Conservation (phyloP, 2,113 vertebrate genomes). For the Octodon degus region DNA sequence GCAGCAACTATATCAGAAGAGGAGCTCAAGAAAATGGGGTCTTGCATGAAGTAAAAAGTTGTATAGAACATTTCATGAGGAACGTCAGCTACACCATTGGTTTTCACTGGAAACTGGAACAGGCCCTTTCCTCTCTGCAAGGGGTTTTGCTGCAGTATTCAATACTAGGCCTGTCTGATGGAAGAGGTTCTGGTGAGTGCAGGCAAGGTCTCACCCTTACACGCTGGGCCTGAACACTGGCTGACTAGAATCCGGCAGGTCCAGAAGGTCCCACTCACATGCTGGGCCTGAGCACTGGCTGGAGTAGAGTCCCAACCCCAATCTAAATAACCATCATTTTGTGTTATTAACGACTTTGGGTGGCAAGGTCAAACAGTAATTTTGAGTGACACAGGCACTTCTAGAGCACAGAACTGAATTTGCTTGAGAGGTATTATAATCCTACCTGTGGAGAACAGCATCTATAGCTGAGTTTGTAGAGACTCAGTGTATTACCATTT, state of each 20-base stretch:
- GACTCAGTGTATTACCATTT: not conserved
- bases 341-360: not conserved
- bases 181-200: too few species aligned
- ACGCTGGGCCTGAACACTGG: too few species aligned
- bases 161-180: too few species aligned
- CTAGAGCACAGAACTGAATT: not conserved
- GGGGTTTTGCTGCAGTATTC: too few species aligned
- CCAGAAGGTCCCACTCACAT: too few species aligned
- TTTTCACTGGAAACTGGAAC: too few species aligned
- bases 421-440: not conserved
- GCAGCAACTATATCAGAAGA: not conserved
- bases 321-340: not conserved
- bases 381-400: not conserved
- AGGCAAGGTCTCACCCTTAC: too few species aligned
- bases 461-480: not conserved
- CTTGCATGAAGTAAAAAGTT: not conserved
- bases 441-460: not conserved
- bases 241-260: too few species aligned
- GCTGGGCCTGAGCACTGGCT: too few species aligned
- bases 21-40: not conserved
- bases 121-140: too few species aligned
- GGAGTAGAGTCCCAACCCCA: too few species aligned
- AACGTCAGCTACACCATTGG: not conserved
- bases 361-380: not conserved
- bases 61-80: not conserved